These are phyloP conservation scores for Bagarius yarrelli DNA, from an alignment of 2,113 vertebrate genomes.

Conservation along the genomic window DNA sequence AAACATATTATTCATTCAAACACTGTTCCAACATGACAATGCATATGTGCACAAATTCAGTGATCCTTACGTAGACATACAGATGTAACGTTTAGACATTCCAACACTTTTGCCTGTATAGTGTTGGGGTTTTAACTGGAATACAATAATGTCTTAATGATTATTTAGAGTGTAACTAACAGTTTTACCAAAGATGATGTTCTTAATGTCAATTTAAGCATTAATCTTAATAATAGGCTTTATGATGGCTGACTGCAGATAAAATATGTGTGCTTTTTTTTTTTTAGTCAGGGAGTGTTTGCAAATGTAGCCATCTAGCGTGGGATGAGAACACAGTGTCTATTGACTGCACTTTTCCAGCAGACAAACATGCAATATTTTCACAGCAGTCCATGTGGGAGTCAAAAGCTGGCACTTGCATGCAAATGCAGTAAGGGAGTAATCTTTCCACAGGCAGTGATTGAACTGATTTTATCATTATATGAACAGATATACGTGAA, in stretches of 20 bases:
- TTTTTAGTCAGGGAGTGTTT: constrained; percentile 37
- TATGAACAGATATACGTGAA: constrained; percentile 6
- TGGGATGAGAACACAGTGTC: constrained; percentile 51
- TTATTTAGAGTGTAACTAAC: neutral
- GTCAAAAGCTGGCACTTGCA: constrained; percentile 48
- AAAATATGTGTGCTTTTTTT: constrained; percentile 26
- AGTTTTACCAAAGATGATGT: constrained; percentile 40
- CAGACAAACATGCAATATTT: constrained; percentile 1
- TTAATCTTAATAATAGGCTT: neutral
- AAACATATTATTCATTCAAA: too few relatives aligned
- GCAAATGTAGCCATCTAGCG: constrained; percentile 8
- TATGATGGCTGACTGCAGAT: constrained; percentile 33
- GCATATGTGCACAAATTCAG: too few relatives aligned
- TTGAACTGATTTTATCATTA: constrained; percentile 22
- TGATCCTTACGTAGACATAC: too few relatives aligned
- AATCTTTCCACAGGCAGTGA: constrained; percentile 42
- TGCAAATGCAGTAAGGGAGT: constrained; percentile 50
- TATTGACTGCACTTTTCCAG: constrained; percentile 47
- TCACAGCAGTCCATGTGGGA: constrained; percentile 44
- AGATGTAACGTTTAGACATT: too few relatives aligned
- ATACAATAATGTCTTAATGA: neutral
- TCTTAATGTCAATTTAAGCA: neutral
- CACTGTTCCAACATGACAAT: too few relatives aligned
- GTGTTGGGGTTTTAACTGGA: too few relatives aligned
- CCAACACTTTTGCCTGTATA: too few relatives aligned